A percentile compares a stretch with the other conserved stretches of the same genome.
Conservation (phyloP, 2,888 invertebrate species). For the Cantharis rufa region DNA sequence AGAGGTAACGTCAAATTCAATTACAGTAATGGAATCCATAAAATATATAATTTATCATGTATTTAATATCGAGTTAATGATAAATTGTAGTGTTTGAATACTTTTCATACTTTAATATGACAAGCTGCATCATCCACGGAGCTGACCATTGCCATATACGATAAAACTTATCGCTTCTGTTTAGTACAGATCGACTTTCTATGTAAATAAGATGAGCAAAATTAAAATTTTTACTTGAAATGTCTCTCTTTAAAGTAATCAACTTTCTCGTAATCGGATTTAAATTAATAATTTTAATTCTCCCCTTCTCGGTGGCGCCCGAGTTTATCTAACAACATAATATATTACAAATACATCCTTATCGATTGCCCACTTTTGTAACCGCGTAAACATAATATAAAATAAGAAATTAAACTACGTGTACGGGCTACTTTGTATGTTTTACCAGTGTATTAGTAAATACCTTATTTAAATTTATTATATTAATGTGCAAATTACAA, state of each 20-base stretch:
- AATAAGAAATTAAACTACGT: not conserved
- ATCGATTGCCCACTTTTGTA: not conserved
- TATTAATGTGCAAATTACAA: slow-evolving; percentile 11
- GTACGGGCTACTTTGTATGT: not conserved
- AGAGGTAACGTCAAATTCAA: slow-evolving; percentile 25
- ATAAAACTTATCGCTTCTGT: not conserved
- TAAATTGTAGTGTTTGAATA: slow-evolving; percentile 20
- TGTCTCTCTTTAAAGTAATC: not conserved
- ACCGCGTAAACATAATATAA: not conserved
- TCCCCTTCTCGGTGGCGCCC: not conserved
- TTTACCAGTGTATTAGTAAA: not conserved
- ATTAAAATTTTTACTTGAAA: not conserved
- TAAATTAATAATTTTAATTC: not conserved
- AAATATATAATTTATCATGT: slow-evolving; percentile 17
- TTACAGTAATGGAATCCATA: slow-evolving; percentile 15
- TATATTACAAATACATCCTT: not conserved
- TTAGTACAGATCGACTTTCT: not conserved
- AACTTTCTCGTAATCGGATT: not conserved
- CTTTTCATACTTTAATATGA: slow-evolving; percentile 20
- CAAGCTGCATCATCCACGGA: slow-evolving; percentile 15
- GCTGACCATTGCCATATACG: not conserved
- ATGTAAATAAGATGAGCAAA: not conserved
- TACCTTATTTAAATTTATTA: slow-evolving; percentile 18
- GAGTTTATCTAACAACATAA: not conserved
- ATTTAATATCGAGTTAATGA: slow-evolving; percentile 24